A percentile compares a stretch with the other conserved stretches of the same genome.
Conservation (phyloP, 2,888 invertebrate species). For the Eupithecia dodoneata region DNA sequence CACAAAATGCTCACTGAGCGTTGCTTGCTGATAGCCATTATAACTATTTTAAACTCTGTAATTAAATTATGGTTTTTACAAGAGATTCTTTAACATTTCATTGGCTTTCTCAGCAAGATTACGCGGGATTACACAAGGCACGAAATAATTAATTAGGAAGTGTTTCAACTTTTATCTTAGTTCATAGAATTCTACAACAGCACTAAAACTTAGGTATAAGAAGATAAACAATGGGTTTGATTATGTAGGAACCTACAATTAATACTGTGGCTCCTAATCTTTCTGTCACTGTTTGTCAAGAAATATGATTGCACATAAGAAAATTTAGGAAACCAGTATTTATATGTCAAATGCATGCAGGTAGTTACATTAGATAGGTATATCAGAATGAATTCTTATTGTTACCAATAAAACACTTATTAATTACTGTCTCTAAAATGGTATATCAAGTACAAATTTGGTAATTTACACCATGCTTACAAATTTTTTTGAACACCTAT, state of each 20-base stretch:
- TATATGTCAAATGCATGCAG: background rate
- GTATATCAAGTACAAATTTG: background rate
- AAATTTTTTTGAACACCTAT: background rate
- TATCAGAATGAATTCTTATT: background rate
- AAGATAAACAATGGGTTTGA: background rate
- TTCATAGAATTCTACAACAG: constrained; percentile 27
- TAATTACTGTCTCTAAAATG: background rate
- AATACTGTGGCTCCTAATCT: background rate
- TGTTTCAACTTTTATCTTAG: constrained; percentile 4
- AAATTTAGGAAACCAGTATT: background rate
- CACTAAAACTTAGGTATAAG: background rate
- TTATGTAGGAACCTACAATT: background rate
- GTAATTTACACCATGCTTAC: background rate
- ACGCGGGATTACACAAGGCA: constrained; percentile 71
- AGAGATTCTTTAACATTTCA: constrained; percentile 45
- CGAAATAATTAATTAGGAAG: constrained; percentile 62
- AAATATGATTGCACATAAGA: background rate
- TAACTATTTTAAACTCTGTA: constrained; percentile 44
- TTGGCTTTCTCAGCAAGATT: constrained; percentile 55
- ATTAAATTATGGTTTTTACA: constrained; percentile 43
- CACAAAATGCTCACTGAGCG: constrained; percentile 71
- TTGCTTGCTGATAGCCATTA: constrained; percentile 52
- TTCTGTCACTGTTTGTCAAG: background rate
- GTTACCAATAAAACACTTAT: background rate
- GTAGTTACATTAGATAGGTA: background rate